Conservation (phyloP, 2,797 vertebrate species). For the Myotis vivesi region DNA sequence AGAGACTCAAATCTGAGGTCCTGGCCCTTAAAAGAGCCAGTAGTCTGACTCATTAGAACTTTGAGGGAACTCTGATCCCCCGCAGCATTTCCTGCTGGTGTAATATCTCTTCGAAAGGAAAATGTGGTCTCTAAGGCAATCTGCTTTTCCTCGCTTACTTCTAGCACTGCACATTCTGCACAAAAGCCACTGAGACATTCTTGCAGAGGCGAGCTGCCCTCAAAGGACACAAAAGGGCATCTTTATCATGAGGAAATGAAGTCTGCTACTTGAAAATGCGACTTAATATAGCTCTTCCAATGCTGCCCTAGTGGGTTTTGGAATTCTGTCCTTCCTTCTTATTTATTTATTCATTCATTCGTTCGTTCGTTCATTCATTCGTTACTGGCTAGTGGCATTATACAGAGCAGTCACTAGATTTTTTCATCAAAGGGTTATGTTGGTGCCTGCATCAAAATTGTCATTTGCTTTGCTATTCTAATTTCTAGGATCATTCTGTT, state of each 20-base stretch:
- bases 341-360: not conserved
- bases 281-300: not conserved
- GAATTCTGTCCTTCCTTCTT: not conserved
- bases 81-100: not conserved
- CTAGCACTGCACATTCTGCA: not conserved
- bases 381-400: not conserved
- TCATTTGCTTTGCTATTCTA: not conserved
- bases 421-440: not conserved
- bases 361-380: not conserved
- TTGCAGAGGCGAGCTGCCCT: not conserved
- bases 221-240: constrained; percentile 19
- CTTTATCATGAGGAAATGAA: constrained; percentile 23
- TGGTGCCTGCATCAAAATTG: not conserved
- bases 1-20: not conserved
- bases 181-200: constrained; percentile 19
- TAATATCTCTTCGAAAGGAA: constrained; percentile 41
- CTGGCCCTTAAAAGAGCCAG: not conserved
- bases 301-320: not conserved
- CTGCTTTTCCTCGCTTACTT: not conserved
- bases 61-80: not conserved
- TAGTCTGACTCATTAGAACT: not conserved
- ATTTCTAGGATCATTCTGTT: not conserved
- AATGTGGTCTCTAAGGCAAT: not conserved
- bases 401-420: not conserved
- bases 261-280: constrained; percentile 3